phyloP scores from a whole-genome alignment of 2,113 vertebrate species.

The Toxotes chatareus region DNA sequence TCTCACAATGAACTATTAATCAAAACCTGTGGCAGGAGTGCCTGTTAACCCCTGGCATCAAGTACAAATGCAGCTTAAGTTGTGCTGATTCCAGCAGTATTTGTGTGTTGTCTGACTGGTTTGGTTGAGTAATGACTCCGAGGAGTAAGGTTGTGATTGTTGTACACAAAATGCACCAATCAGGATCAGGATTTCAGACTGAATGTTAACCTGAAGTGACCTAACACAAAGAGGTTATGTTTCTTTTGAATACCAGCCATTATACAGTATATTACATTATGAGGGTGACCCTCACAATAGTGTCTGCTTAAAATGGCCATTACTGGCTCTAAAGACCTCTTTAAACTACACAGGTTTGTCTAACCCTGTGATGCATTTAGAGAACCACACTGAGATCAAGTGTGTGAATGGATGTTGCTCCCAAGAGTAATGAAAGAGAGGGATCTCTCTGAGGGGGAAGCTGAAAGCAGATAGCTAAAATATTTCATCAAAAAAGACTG shows the following conservation, averaged over 20 bases:
- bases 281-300: background rate
- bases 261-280: background rate
- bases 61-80: background rate
- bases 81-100: background rate
- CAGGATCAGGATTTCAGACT: background rate
- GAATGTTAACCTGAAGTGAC: background rate
- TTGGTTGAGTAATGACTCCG: background rate
- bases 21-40: background rate
- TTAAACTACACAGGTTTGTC: constrained; percentile 6
- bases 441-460: background rate
- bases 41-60: background rate
- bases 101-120: background rate
- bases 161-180: background rate
- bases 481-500: background rate
- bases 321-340: constrained; percentile 24
- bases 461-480: background rate
- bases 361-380: constrained; percentile 36
- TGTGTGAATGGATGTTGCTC: constrained; percentile 9
- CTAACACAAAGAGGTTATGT: constrained; percentile 3
- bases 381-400: constrained; percentile 1
- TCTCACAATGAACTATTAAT: background rate
- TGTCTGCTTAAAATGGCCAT: constrained; percentile 8
- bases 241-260: constrained; percentile 1
- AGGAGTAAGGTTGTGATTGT: too few relatives aligned
- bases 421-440: constrained; percentile 6